Evolutionary conservation across 2,113 vertebrate species (phyloP).

Genomic region (Willisornis vidua): DNA sequence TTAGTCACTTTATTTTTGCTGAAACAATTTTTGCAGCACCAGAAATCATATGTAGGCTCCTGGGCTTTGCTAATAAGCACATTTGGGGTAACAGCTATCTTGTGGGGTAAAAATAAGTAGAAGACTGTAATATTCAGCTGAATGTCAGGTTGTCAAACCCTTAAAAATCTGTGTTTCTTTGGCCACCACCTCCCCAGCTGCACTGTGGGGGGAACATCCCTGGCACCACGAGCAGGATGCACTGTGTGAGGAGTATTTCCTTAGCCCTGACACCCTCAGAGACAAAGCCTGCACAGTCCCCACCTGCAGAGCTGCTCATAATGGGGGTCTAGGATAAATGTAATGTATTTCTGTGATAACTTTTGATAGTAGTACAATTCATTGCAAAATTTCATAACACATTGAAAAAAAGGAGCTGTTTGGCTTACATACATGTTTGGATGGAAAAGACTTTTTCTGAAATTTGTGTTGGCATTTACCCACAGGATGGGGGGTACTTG

Average conservation of each 20-base stretch:
- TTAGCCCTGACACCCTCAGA: neutral
- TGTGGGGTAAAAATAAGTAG: neutral
- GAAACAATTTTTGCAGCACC: neutral
- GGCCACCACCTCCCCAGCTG: neutral
- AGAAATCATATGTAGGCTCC: neutral
- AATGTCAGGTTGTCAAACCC: neutral
- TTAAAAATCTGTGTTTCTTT: neutral
- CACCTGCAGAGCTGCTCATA: neutral
- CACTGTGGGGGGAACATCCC: neutral
- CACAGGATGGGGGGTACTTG: neutral
- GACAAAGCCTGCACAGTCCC: neutral
- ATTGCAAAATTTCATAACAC: neutral
- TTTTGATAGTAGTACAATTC: neutral
- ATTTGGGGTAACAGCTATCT: neutral
- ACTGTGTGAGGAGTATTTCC: neutral
- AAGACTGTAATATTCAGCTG: neutral
- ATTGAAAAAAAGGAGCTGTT: neutral
- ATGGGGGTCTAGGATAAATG: no score
- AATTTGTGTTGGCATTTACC: neutral
- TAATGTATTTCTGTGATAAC: rapidly evolving
- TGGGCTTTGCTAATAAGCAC: neutral
- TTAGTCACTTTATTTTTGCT: neutral
- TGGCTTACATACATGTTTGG: neutral
- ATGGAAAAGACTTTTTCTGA: neutral
- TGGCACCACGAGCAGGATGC: neutral